A percentile compares a stretch with the other conserved stretches of the same genome.
Conservation (phyloP, 2,888 invertebrate genomes). For the Seira sanloemensis region DNA sequence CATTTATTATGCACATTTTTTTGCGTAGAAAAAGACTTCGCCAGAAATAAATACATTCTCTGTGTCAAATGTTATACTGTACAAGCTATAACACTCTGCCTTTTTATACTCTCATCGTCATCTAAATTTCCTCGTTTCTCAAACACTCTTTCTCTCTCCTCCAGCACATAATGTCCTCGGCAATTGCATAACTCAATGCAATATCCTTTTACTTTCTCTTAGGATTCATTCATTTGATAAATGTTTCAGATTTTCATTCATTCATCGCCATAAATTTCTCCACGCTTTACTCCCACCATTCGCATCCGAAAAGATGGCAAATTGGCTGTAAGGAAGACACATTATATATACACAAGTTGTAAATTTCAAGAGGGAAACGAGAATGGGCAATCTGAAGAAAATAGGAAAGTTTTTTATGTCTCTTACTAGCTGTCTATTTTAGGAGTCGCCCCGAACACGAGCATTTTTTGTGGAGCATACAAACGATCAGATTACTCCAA, state of each 20-base stretch:
- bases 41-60: not conserved
- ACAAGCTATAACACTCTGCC: not conserved
- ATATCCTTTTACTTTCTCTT: slow-evolving; percentile 29
- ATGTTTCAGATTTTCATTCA: slow-evolving; percentile 56
- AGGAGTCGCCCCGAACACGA: too few relatives aligned
- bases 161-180: not conserved
- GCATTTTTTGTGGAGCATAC: slow-evolving; percentile 19
- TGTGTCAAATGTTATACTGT: not conserved
- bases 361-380: not conserved
- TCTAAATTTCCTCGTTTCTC: not conserved
- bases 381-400: not conserved
- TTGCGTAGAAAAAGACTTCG: not conserved
- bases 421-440: too few relatives aligned
- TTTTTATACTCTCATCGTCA: not conserved
- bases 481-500: slow-evolving; percentile 45
- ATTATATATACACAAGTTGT: not conserved
- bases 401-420: too few relatives aligned
- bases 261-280: slow-evolving; percentile 39
- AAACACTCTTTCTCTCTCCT: not conserved
- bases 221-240: slow-evolving; percentile 58
- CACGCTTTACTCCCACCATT: slow-evolving; percentile 10
- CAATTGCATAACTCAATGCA: not conserved
- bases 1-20: not conserved
- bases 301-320: slow-evolving; percentile 44
- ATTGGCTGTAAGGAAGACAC: slow-evolving; percentile 22